Percentiles rank a stretch among this genome's conserved stretches.
These are phyloP conservation scores for Calliopsis andreniformis DNA, from an alignment of 1,140 invertebrate genomes.

Conservation along the genomic window DNA sequence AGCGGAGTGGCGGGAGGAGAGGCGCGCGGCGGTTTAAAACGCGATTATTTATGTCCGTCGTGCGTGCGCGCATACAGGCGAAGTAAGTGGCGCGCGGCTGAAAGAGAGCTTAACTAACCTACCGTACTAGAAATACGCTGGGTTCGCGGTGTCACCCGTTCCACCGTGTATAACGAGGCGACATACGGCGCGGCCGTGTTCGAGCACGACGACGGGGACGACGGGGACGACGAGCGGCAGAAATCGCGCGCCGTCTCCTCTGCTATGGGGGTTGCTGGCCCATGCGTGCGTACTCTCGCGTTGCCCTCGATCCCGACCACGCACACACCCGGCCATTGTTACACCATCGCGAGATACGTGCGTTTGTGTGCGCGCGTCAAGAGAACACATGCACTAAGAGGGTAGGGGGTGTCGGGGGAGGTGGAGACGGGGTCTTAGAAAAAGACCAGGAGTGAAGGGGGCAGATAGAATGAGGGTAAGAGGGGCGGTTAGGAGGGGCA, in stretches of 20 bases:
- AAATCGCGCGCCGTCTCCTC: constrained; percentile 43
- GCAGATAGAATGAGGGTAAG: constrained; percentile 34
- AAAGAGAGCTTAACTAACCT: constrained; percentile 74
- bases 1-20: not conserved
- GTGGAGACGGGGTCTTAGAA: constrained; percentile 28
- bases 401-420: not conserved
- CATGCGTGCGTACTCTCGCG: constrained; percentile 45
- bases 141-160: constrained; percentile 61
- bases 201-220: constrained; percentile 26
- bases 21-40: constrained; percentile 38
- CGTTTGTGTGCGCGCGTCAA: constrained; percentile 24
- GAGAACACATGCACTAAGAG: constrained; percentile 10
- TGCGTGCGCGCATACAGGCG: constrained; percentile 19
- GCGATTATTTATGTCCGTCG: constrained; percentile 71
- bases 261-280: constrained; percentile 50
- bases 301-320: constrained; percentile 29
- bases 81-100: constrained; percentile 51
- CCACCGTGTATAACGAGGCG: constrained; percentile 66
- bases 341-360: constrained; percentile 40
- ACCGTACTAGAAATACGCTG: constrained; percentile 61
- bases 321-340: constrained; percentile 31
- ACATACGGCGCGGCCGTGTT: constrained; percentile 46
- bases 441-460: constrained; percentile 10
- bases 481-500: constrained; percentile 10
- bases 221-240: constrained; percentile 19